phyloP scores from a whole-genome alignment of 2,797 vertebrate genomes.

The Sarcoramphus papa region DNA sequence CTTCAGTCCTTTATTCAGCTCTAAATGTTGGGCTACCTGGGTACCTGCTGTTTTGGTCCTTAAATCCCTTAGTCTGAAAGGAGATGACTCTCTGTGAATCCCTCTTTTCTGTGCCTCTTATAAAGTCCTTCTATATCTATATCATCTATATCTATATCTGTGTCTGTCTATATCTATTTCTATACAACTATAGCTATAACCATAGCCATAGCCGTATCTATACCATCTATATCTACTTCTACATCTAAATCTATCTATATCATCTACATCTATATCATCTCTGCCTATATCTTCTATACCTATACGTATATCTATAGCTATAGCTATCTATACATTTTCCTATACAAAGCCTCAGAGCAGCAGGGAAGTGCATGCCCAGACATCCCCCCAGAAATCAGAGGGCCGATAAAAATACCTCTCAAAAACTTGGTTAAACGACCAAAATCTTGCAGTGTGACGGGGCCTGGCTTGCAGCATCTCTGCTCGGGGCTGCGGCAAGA shows the following conservation, averaged over 20 bases:
- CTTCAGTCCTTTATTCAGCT: not conserved
- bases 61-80: not conserved
- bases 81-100: not conserved
- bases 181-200: no score
- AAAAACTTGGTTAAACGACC: not conserved
- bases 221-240: not conserved
- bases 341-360: not conserved
- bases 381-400: not conserved
- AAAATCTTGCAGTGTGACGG: not conserved
- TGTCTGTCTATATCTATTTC: no score
- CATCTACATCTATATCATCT: not conserved
- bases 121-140: not conserved
- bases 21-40: not conserved
- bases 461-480: not conserved
- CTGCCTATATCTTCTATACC: not conserved
- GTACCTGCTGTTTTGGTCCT: not conserved
- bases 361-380: not conserved
- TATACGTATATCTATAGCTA: no score
- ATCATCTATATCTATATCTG: no score
- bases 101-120: not conserved
- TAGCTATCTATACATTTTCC: not conserved
- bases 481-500: accelerated
- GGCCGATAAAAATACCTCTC: not conserved
- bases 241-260: not conserved
- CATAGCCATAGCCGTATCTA: not conserved